Conservation (phyloP, 2,113 vertebrate genomes). For the Pseudolaguvia tuberculata region DNA sequence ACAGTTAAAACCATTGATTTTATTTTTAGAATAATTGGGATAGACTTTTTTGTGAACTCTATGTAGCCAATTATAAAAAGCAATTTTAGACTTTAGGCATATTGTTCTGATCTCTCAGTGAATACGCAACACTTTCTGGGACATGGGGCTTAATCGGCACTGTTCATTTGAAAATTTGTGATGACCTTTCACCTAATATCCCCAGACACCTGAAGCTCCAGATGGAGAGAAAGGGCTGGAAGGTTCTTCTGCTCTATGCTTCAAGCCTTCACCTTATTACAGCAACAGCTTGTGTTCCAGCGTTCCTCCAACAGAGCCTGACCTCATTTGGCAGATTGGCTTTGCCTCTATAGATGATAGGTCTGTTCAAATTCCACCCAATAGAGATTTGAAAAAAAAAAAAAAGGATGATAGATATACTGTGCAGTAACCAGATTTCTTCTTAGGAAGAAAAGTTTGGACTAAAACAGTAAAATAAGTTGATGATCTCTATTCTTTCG, state of each 20-base stretch:
- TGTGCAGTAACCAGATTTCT: conserved; percentile 27
- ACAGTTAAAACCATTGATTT: conserved; percentile 17
- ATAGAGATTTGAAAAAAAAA: conserved; percentile 40
- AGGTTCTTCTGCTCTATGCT: conserved; percentile 45
- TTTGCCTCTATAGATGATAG: conserved; percentile 43
- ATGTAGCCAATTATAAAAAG: conserved; percentile 46
- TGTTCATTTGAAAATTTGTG: conserved; percentile 31
- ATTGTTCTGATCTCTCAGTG: conserved; percentile 33
- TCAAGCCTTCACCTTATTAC: conserved; percentile 48
- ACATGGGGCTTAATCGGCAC: conserved; percentile 34
- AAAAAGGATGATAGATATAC: conserved; percentile 43
- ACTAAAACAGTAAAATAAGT: no score
- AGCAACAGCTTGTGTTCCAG: conserved; percentile 50
- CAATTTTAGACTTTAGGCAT: conserved; percentile 23
- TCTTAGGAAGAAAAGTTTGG: neutral
- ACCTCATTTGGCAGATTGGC: conserved; percentile 49
- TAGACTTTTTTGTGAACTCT: conserved; percentile 42
- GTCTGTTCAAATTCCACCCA: conserved; percentile 41
- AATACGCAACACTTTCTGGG: conserved; percentile 38
- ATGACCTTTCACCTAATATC: conserved; percentile 44
- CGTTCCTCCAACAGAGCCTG: conserved; percentile 48
- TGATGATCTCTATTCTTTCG: no score
- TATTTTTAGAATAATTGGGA: conserved; percentile 33
- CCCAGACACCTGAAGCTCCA: conserved; percentile 47
- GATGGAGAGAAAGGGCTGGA: conserved; percentile 45